phyloP scores from a whole-genome alignment of 2,888 invertebrate species.

The Unio delphinus region DNA sequence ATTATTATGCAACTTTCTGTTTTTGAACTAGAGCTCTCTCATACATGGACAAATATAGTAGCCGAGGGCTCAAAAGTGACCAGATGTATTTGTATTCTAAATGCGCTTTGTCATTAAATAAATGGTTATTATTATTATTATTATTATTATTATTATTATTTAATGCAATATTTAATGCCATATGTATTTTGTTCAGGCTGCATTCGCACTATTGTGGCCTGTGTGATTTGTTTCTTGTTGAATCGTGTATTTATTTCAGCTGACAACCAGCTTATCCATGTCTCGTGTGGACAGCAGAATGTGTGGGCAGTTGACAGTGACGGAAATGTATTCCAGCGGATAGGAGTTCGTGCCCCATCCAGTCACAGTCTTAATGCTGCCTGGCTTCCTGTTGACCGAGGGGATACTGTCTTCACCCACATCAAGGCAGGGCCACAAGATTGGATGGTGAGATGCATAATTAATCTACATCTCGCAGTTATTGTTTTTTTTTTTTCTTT shows the following conservation, averaged over 20 bases:
- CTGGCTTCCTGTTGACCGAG: conserved; percentile 73
- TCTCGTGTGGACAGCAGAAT: conserved; percentile 72
- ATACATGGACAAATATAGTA: no score
- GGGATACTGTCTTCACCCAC: conserved; percentile 64
- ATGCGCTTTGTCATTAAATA: no score
- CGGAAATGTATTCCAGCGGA: conserved; percentile 73
- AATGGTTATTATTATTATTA: no score
- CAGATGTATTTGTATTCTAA: no score
- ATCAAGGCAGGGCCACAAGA: conserved; percentile 60
- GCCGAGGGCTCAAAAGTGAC: no score
- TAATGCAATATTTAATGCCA: no score
- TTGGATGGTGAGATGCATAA: conserved; percentile 56
- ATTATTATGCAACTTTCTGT: no score
- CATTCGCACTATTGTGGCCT: no score
- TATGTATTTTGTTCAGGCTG: no score
- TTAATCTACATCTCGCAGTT: not conserved
- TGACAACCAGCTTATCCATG: conserved; percentile 67
- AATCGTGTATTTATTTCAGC: conserved; percentile 43
- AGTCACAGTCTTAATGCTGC: conserved; percentile 71
- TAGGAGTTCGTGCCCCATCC: conserved; percentile 72
- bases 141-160: no score
- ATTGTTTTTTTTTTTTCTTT: not conserved
- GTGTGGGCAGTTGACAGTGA: conserved; percentile 74
- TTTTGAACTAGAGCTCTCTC: no score
- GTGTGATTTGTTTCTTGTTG: no score